These are phyloP conservation scores for Cynodonichthys magdalenae DNA, from an alignment of 2,797 vertebrate species.

Conservation along the genomic window DNA sequence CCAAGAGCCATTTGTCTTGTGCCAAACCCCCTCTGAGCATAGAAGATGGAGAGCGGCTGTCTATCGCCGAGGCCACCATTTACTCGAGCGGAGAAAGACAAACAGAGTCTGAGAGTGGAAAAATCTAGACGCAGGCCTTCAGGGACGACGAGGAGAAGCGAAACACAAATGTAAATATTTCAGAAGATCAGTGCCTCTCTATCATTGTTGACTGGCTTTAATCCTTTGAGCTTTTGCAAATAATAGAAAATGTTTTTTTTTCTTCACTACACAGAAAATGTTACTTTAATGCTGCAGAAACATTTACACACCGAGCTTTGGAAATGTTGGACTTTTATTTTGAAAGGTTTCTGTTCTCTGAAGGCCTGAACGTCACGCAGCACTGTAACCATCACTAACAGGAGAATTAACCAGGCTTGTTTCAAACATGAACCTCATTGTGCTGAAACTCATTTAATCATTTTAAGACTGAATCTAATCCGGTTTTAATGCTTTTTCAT, in stretches of 20 bases:
- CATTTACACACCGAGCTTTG: neutral
- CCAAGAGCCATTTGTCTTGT: constrained; percentile 59
- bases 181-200: constrained; percentile 52
- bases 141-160: constrained; percentile 21
- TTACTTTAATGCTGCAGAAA: constrained; percentile 23
- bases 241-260: constrained; percentile 47
- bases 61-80: constrained; percentile 58
- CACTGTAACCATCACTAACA: no score
- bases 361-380: no score
- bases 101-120: constrained; percentile 35
- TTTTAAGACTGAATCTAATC: no score
- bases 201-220: constrained; percentile 63
- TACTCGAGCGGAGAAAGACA: constrained; percentile 61
- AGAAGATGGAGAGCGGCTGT: constrained; percentile 70
- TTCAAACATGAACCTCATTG: no score
- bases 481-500: no score
- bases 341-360: no score
- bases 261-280: constrained; percentile 27
- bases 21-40: constrained; percentile 44
- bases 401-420: no score
- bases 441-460: no score
- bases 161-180: constrained; percentile 60
- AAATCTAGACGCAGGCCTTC: constrained; percentile 31
- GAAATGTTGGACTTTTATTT: no score
- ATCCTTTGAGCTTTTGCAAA: constrained; percentile 67